Evolutionary conservation across 1,140 invertebrate species (phyloP).

Genomic region (Drusus annulatus): DNA sequence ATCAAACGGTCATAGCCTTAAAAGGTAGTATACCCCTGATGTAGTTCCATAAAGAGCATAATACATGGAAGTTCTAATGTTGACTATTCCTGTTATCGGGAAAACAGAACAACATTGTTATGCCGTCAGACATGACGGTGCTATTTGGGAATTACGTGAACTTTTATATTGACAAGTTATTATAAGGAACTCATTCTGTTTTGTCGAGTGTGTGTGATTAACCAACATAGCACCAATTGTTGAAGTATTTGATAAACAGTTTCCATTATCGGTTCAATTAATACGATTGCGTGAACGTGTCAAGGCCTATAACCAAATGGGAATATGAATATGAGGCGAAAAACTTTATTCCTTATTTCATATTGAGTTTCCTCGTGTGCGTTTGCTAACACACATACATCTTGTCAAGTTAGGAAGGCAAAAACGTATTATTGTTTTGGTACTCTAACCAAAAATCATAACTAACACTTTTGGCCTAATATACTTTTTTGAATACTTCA

Average conservation of each 20-base stretch:
- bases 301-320: not conserved
- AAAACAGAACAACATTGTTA: constrained; percentile 31
- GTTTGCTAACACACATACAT: too few species aligned
- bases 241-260: not conserved
- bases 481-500: too few species aligned
- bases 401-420: too few species aligned
- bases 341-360: too few species aligned
- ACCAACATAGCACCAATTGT: constrained; percentile 10
- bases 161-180: constrained; percentile 35
- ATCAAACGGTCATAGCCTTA: too few species aligned
- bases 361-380: too few species aligned
- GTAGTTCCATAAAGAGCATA: too few species aligned
- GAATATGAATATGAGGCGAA: not conserved
- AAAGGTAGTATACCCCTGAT: too few species aligned
- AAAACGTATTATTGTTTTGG: too few species aligned
- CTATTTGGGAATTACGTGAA: constrained; percentile 33
- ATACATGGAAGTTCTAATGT: not conserved
- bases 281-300: not conserved
- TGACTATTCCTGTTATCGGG: constrained; percentile 5
- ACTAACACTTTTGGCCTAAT: too few species aligned
- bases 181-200: not conserved
- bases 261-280: constrained; percentile 4
- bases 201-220: not conserved
- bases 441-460: too few species aligned
- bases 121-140: not conserved